Evolutionary conservation across 37 sponge, comb jelly and placozoan species (phyloP), one percentile per base, ranked within the genome.

Genomic region (Ianthella basta): DNA sequence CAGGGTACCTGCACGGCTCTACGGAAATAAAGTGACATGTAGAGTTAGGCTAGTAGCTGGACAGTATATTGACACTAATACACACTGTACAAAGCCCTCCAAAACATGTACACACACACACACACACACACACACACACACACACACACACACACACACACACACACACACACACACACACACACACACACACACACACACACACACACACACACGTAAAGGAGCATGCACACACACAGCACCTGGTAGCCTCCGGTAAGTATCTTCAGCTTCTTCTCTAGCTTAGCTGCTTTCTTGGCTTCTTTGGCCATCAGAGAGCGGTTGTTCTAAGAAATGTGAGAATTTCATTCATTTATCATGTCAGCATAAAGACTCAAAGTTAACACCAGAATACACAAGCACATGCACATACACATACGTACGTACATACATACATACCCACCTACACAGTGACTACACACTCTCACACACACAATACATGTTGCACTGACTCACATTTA

Each of bases 211-310:
- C 50, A 44, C 50, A 44, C 50, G 8, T 8, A 44, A 3, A 44
- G 6, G 8, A 3, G 8, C 50, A 44, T 8, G 8, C 50, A 44
- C 50, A 44, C 50, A 44, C 50, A 8, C 50, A 44, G 69, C 36
- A 93, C 91, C 78, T 90, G 92, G 75, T 98, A 98, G 23, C 98
- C 98, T 37, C 94, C 96, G 4, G 87, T 85, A 61, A 96, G 89
- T 2, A 98, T 84, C 68, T 92, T 95, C 64, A 98, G 88, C 80
- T 96, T 98, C 83, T 98, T 98, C 74, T 98, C 98, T 55, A 98
- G 81, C 66, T 98, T 97, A 50, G 92, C 93, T 3, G 98, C 96
- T 53, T 93, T 89, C 83, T 94, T 98, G 29, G 94, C 96, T 54
- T 97, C 94, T 82, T 91, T 95, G 30, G 91, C 89, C 98, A 97